These are phyloP conservation scores for Drosophila nigromelanica DNA, from an alignment of 1,140 invertebrate species.

Conservation along the genomic window DNA sequence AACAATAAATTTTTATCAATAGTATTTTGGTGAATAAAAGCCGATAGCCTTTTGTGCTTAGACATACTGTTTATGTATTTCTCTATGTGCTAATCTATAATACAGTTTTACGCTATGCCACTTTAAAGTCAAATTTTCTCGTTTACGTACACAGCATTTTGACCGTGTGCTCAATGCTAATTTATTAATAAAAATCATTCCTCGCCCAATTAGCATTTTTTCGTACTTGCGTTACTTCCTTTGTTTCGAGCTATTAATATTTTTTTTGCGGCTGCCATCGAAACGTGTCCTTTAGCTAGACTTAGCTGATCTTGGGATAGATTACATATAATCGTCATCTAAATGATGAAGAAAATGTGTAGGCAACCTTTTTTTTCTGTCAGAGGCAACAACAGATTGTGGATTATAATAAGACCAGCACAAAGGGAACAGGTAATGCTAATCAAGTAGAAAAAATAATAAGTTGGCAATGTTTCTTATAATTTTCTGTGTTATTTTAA, in stretches of 20 bases:
- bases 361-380: conserved; percentile 43
- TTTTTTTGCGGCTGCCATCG: not conserved
- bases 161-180: conserved; percentile 42
- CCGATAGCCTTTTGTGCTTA: no score
- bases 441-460: conserved; percentile 2
- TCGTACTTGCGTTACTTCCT: not conserved
- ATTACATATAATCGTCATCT: conserved; percentile 59
- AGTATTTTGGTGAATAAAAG: no score
- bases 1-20: no score
- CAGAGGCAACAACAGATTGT: conserved; percentile 23
- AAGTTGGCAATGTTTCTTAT: conserved; percentile 34
- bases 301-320: conserved; percentile 10
- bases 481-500: conserved; percentile 59
- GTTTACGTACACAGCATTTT: conserved; percentile 26
- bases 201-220: conserved; percentile 60
- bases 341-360: conserved; percentile 65
- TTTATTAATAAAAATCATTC: conserved; percentile 65
- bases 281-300: not conserved
- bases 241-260: conserved; percentile 16
- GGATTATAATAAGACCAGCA: no score
- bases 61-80: no score
- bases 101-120: no score
- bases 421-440: conserved; percentile 11
- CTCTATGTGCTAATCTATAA: no score
- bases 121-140: not conserved